Evolutionary conservation across 2,888 invertebrate genomes (phyloP).

Genomic region (Scrobipalpa costella): DNA sequence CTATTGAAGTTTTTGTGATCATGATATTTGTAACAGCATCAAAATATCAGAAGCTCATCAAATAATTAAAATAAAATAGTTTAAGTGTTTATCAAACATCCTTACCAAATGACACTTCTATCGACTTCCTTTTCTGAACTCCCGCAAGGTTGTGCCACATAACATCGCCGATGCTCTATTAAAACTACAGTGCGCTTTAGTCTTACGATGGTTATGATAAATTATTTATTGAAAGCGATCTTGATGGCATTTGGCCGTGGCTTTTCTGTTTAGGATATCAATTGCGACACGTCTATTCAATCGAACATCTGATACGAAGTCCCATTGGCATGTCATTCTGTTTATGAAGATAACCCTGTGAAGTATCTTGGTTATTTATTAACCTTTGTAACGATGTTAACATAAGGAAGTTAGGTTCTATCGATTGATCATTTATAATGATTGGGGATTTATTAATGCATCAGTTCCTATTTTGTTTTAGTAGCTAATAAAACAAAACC

Average conservation of each 20-base stretch:
- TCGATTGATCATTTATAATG: too few relatives aligned
- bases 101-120: neutral
- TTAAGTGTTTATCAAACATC: neutral
- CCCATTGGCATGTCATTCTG: slow-evolving; percentile 37
- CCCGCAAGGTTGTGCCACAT: slow-evolving; percentile 32
- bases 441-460: too few relatives aligned
- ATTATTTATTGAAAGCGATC: slow-evolving; percentile 62
- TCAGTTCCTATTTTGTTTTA: slow-evolving; percentile 12
- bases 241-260: slow-evolving; percentile 70
- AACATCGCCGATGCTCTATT: slow-evolving; percentile 48
- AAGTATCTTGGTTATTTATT: slow-evolving; percentile 24
- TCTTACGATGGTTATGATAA: slow-evolving; percentile 43
- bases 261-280: slow-evolving; percentile 62
- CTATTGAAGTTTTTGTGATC: too few relatives aligned
- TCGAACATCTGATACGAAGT: slow-evolving; percentile 45
- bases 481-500: neutral
- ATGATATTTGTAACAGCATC: too few relatives aligned
- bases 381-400: slow-evolving; percentile 16
- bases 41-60: too few relatives aligned
- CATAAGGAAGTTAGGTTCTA: slow-evolving; percentile 23
- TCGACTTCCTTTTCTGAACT: neutral
- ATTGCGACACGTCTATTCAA: slow-evolving; percentile 58
- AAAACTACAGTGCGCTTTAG: slow-evolving; percentile 40
- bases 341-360: slow-evolving; percentile 30
- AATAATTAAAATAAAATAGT: too few relatives aligned